Evolutionary conservation across 2,113 vertebrate species (phyloP).

Genomic region (Piliocolobus tephrosceles): DNA sequence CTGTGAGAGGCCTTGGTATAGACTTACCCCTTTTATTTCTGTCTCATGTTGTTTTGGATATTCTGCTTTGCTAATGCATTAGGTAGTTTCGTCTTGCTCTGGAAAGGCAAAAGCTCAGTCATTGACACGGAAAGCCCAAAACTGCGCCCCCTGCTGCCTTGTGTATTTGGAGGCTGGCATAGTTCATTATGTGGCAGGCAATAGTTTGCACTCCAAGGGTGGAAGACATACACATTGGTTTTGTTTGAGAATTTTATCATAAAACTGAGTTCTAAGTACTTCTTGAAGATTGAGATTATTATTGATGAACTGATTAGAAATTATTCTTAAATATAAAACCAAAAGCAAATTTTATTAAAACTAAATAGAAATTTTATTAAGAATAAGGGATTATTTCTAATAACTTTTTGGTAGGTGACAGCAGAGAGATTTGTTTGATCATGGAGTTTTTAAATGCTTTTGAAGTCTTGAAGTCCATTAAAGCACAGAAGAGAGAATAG

Average conservation of each 20-base stretch:
- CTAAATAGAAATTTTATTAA: constrained; percentile 63
- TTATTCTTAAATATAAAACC: constrained; percentile 74
- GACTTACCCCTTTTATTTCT: constrained; percentile 35
- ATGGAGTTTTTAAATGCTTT: neutral
- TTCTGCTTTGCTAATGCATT: neutral
- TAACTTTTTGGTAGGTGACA: constrained; percentile 63
- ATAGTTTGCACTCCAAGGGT: constrained; percentile 64
- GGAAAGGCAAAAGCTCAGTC: constrained; percentile 35
- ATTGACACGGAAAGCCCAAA: constrained; percentile 39
- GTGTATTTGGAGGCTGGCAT: constrained; percentile 55
- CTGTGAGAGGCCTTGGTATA: neutral
- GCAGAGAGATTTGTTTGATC: neutral
- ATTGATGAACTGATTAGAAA: constrained; percentile 76
- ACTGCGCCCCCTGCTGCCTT: constrained; percentile 51
- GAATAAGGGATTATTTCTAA: constrained; percentile 61
- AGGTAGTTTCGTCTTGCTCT: constrained; percentile 25
- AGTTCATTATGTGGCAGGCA: constrained; percentile 68
- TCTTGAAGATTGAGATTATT: constrained; percentile 73
- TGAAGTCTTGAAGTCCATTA: neutral
- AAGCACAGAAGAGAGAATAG: neutral
- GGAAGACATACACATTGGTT: constrained; percentile 69
- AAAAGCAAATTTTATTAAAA: constrained; percentile 79
- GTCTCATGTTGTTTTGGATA: constrained; percentile 58
- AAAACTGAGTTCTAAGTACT: constrained; percentile 53
- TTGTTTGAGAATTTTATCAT: constrained; percentile 63